Percentiles rank a stretch among this genome's conserved stretches.
Evolutionary conservation across 2,113 vertebrate species (phyloP).

Genomic region (Poecile atricapillus): DNA sequence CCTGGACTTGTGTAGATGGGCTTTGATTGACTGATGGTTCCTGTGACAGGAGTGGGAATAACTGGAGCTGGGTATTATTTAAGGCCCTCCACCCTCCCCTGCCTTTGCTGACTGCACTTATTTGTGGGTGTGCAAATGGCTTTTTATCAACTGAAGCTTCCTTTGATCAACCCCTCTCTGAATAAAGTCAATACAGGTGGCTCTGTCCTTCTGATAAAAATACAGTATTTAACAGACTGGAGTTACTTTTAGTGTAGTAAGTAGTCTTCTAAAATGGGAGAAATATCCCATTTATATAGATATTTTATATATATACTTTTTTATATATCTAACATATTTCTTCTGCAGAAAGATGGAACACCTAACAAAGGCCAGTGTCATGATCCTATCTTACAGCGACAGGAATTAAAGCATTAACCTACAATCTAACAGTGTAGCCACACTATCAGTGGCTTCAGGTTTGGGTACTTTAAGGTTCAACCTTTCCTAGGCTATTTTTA

Average conservation of each 20-base stretch:
- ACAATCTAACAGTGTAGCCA: neutral
- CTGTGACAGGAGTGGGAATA: neutral
- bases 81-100: neutral
- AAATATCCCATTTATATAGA: neutral
- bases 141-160: neutral
- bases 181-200: neutral
- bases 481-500: neutral
- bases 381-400: neutral
- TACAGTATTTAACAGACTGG: neutral
- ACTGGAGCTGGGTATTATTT: neutral
- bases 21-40: neutral
- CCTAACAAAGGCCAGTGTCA: neutral
- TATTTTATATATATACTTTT: neutral
- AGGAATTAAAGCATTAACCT: neutral
- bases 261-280: neutral
- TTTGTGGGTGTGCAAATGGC: neutral
- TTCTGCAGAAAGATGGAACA: neutral
- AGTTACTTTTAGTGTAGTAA: neutral
- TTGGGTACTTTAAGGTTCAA: neutral
- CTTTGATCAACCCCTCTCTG: neutral
- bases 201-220: neutral
- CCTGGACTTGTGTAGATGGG: neutral
- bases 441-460: neutral
- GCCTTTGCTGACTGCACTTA: neutral
- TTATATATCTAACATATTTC: neutral